Evolutionary conservation across 2,797 vertebrate species (phyloP), one percentile per base, ranked within the genome.

Genomic region (Trachops cirrhosus): DNA sequence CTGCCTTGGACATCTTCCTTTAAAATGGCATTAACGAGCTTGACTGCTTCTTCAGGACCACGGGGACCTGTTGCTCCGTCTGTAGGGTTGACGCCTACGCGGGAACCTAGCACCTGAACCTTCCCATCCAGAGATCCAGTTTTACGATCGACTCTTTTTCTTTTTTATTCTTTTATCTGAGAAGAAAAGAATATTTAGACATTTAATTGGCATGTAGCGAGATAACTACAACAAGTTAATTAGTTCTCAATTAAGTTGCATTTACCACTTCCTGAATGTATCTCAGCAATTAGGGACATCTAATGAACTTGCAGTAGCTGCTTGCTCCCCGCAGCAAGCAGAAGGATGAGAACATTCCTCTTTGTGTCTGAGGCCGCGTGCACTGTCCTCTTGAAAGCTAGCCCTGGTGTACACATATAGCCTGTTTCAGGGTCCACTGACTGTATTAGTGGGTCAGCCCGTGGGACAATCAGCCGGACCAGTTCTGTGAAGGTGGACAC

Each of bases 201-300:
- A 95, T 98, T 98, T 98, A 98, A 98, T 98, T 98, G 98, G 98
- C 98, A 98, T 97, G 97, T 98, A 98, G 98, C 50, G 91, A 98
- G 98, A 98, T 98, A 98, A 98, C 97, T 97, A 91, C 98, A 98
- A 98, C 97, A 98, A 98, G 98, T 98, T 98, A 98, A 98, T 98
- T 98, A 97, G 97, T 98, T 98, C 97, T 98, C 98, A 98, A 98
- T 98, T 98, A 98, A 98, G 98, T 97, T 97, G 96, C 86, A 1
- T 98, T 98, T 98, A 94, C 98, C 97, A 97, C 97, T 79, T 98
- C 97, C 97, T 94, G 98, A 98, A 97, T 95, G 95, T 97, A 96
- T 97, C 95, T 91, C 96, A 88, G 98, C 98, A 98, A 98, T 98
- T 98, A 98, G 98, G 46, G 34, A 96, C 96, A 96, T 93, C 97